Base-by-base conservation (phyloP, 2,888 invertebrate genomes). In the Oithona nana region DNA sequence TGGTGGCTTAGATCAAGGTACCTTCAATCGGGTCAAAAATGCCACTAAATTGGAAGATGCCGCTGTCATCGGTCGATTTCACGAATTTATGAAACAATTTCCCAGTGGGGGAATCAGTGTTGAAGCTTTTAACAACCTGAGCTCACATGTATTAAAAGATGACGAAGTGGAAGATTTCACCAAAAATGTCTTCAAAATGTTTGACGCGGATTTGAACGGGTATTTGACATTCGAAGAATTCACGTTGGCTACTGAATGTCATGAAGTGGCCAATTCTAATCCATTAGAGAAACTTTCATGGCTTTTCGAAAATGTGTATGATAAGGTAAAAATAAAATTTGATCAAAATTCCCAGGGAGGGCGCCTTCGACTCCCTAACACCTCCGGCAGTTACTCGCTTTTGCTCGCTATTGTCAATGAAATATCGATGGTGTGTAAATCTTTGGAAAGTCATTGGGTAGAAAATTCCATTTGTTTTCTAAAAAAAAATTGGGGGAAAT, bases 281-380 rank as follows among this genome's bases (percentile, higher is more conserved):
- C 39, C 39, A 11, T 39, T 39, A 16, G 49, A 59, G 50, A 59
- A 59, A 50, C 50, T 59, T 22, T 26, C 24, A 59, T 59, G 59
- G 59, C 59, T 59, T 49, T 59, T 59, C 24, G 59, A 59, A 13
- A 13, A 59, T 50, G 59, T 59, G 13, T 59, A 59, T 49, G 59
- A 59, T 28, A 59, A 59, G 59, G 59, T 49, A 50, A 6, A 39
- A 39, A 11, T 39, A n/a, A n/a, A n/a, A n/a, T n/a, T n/a, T n/a
- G n/a, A n/a, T n/a, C n/a, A n/a, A n/a, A n/a, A n/a, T n/a, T n/a
- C n/a, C n/a, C n/a, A n/a, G n/a, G n/a, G n/a, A n/a, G n/a, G n/a
- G n/a, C n/a, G n/a, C n/a, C n/a, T n/a, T n/a, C n/a, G n/a, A n/a
- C n/a, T n/a, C n/a, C n/a, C n/a, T n/a, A n/a, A n/a, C n/a, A n/a